phyloP scores from a whole-genome alignment of 1,140 invertebrate species.

The Drosophila bocki region DNA sequence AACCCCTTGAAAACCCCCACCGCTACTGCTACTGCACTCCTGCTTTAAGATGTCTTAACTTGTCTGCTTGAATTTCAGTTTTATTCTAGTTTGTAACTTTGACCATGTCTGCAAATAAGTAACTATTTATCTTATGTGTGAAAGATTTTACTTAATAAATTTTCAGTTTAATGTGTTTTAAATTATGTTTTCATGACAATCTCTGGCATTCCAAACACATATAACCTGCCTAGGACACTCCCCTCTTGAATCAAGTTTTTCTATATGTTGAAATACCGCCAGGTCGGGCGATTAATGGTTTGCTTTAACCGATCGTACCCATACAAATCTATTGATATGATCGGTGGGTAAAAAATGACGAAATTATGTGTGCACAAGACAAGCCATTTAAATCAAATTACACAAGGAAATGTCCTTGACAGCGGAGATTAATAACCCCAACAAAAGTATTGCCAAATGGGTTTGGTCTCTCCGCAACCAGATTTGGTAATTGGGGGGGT shows the following conservation, averaged over 20 bases:
- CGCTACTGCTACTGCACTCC: slow-evolving; percentile 20
- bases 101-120: slow-evolving; percentile 24
- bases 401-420: slow-evolving; percentile 57
- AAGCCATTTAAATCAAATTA: slow-evolving; percentile 52
- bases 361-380: slow-evolving; percentile 40
- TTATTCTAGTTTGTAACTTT: slow-evolving; percentile 35
- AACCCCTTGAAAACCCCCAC: slow-evolving; percentile 21
- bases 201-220: neutral
- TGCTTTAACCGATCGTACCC: neutral
- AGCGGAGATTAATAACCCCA: slow-evolving; percentile 39
- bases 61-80: slow-evolving; percentile 42
- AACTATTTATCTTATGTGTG: slow-evolving; percentile 43
- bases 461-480: neutral
- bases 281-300: slow-evolving; percentile 16
- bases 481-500: neutral
- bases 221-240: slow-evolving; percentile 31
- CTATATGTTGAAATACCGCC: slow-evolving; percentile 20
- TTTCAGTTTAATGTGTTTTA: slow-evolving; percentile 35
- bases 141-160: slow-evolving; percentile 61
- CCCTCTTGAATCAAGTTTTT: slow-evolving; percentile 21
- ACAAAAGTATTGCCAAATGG: slow-evolving; percentile 30
- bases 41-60: slow-evolving; percentile 49
- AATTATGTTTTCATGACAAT: neutral
- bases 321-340: slow-evolving; percentile 31
- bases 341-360: slow-evolving; percentile 24